phyloP scores from a whole-genome alignment of 2,797 vertebrate species.

The Mormyrus hasselquistii region DNA sequence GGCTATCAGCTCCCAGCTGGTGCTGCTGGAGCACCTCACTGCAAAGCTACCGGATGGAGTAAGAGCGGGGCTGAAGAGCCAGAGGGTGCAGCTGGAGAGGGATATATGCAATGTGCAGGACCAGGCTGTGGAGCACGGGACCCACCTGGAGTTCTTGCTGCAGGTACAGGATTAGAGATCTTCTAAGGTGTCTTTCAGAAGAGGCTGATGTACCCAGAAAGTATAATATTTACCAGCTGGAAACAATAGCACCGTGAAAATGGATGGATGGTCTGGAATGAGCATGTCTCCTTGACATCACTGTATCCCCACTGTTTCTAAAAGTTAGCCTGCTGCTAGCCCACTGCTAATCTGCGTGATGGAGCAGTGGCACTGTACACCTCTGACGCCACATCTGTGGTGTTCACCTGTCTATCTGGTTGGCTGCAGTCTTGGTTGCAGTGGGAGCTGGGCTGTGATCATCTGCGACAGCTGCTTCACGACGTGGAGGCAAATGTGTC shows the following conservation, averaged over 20 bases:
- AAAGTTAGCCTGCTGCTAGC: background rate
- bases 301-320: background rate
- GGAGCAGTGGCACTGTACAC: background rate
- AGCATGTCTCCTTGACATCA: background rate
- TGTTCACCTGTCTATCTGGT: conserved; percentile 18
- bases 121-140: conserved; percentile 54
- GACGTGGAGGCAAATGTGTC: conserved; percentile 56
- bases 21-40: conserved; percentile 55
- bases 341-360: background rate
- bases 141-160: conserved; percentile 55
- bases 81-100: conserved; percentile 52
- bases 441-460: conserved; percentile 65
- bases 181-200: background rate
- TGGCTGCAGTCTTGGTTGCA: conserved; percentile 67
- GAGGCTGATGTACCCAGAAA: background rate
- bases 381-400: background rate
- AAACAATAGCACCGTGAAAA: background rate
- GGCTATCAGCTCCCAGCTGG: conserved; percentile 56
- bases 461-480: conserved; percentile 65
- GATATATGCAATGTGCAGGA: conserved; percentile 57
- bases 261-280: background rate
- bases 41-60: conserved; percentile 49
- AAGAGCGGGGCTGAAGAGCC: conserved; percentile 49
- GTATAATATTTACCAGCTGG: background rate
- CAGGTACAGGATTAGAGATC: conserved; percentile 58